Conservation (phyloP, 2,113 vertebrate genomes). For the Chloroceryle aenea region DNA sequence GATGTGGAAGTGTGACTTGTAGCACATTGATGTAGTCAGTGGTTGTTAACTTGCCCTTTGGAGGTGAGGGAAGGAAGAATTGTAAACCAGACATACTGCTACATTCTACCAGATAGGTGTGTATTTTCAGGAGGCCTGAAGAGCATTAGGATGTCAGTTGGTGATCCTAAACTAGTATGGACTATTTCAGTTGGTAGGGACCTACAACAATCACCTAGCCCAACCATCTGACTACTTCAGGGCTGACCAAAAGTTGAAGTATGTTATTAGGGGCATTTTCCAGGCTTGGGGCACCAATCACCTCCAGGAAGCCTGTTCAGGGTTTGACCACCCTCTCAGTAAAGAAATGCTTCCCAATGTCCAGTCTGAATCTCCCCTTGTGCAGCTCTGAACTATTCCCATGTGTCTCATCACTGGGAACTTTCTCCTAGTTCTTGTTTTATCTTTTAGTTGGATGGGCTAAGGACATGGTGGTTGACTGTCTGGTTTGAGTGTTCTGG, state of each 20-base stretch:
- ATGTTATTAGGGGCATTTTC: neutral
- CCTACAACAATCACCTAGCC: neutral
- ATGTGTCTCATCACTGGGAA: neutral
- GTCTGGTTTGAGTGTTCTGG: neutral
- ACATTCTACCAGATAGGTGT: neutral
- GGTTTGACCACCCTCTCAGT: neutral
- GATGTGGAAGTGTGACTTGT: neutral
- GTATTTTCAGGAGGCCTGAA: neutral
- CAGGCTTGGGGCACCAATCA: neutral
- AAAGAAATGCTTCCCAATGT: neutral
- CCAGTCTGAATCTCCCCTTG: neutral
- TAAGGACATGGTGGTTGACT: neutral
- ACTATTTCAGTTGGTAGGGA: neutral
- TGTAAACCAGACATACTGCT: neutral
- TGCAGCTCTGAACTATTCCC: neutral
- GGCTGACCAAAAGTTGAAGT: neutral
- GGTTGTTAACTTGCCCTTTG: neutral
- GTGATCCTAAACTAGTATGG: neutral
- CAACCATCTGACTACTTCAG: neutral
- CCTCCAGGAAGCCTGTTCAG: neutral
- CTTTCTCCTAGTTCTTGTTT: neutral
- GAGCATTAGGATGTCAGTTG: neutral
- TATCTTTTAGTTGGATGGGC: neutral
- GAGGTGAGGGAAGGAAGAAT: neutral
- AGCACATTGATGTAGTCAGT: neutral